Percentiles rank a stretch among this genome's conserved stretches.
phyloP scores from a whole-genome alignment of 2,888 invertebrate genomes.

The Antheraea assamensis region DNA sequence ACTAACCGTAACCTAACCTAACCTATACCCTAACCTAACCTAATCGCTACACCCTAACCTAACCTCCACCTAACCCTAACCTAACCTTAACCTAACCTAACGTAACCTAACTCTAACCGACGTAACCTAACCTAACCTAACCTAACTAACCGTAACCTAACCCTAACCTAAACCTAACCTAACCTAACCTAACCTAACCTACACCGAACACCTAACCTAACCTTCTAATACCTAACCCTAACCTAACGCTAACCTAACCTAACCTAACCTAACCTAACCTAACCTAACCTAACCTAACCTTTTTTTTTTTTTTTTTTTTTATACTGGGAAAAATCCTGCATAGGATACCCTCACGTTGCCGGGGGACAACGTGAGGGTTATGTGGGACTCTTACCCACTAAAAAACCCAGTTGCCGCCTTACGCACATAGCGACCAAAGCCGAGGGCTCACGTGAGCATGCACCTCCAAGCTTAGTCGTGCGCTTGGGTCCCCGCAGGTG shows the following conservation, averaged over 20 bases:
- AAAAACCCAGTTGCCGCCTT: too few species aligned
- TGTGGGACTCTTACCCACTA: too few species aligned
- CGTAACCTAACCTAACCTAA: constrained; percentile 28
- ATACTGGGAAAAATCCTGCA: too few species aligned
- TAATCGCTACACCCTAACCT: constrained; percentile 31
- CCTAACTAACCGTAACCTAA: constrained; percentile 26
- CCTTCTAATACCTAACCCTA: constrained; percentile 31
- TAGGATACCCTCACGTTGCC: too few species aligned
- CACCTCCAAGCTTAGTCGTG: too few species aligned
- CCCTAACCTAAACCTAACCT: constrained; percentile 33
- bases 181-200: constrained; percentile 36
- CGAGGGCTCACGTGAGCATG: too few species aligned
- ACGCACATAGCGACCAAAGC: too few species aligned
- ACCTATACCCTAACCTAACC: constrained; percentile 30
- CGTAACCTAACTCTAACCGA: constrained; percentile 31
- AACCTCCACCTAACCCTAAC: constrained; percentile 32
- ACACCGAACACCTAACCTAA: constrained; percentile 36
- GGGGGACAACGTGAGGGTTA: too few species aligned
- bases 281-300: constrained; percentile 26
- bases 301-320: too few species aligned
- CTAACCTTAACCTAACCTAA: constrained; percentile 31
- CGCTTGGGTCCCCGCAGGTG: too few species aligned
- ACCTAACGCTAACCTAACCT: constrained; percentile 35
- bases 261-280: constrained; percentile 33
- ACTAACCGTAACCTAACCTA: constrained; percentile 26